Conservation (phyloP, 2,113 vertebrate genomes). For the Petrocephalus microphthalmus region DNA sequence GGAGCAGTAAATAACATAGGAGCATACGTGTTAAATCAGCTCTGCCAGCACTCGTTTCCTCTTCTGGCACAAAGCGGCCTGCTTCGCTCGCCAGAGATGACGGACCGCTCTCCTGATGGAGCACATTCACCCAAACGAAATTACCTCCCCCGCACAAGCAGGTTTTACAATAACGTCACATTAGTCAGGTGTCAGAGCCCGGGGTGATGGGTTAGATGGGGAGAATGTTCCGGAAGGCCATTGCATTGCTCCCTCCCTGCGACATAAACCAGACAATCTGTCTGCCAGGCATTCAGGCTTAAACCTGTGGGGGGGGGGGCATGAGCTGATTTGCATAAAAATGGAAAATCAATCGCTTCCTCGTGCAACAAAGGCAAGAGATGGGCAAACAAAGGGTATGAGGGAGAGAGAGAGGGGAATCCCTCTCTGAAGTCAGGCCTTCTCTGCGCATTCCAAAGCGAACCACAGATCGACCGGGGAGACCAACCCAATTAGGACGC, state of each 20-base stretch:
- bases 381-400: neutral
- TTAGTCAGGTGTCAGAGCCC: conserved; percentile 8
- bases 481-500: neutral
- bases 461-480: neutral
- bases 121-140: neutral
- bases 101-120: neutral
- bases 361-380: neutral
- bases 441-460: neutral
- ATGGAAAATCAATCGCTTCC: neutral
- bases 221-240: neutral
- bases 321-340: neutral
- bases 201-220: neutral
- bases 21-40: neutral
- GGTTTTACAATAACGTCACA: neutral
- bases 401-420: neutral
- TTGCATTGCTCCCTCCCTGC: neutral
- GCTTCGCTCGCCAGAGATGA: neutral
- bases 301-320: neutral
- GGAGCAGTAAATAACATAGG: neutral
- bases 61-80: neutral
- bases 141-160: neutral
- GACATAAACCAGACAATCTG: neutral
- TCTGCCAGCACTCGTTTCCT: neutral
- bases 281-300: neutral
- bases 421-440: neutral